These are phyloP conservation scores for Agrypnus murinus DNA, from an alignment of 2,888 invertebrate genomes.

Conservation along the genomic window DNA sequence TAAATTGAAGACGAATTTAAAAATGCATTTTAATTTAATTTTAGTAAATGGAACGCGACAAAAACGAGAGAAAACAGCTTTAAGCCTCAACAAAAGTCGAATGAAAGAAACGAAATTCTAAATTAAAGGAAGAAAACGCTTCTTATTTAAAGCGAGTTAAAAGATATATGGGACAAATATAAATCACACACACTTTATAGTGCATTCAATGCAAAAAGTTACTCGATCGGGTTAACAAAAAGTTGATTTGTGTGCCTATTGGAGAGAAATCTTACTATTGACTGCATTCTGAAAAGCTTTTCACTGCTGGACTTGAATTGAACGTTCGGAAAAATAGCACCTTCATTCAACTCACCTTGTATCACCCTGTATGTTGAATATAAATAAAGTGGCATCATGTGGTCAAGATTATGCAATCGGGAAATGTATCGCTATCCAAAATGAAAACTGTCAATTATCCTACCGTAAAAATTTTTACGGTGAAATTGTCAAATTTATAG, in stretches of 20 bases:
- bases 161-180: conserved; percentile 52
- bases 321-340: background rate
- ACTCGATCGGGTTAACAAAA: conserved; percentile 47
- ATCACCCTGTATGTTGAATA: background rate
- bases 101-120: conserved; percentile 36
- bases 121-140: conserved; percentile 43
- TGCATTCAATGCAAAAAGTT: conserved; percentile 56
- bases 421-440: background rate
- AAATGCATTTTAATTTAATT: too few relatives aligned
- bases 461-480: conserved; percentile 14
- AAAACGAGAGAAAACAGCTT: too few relatives aligned
- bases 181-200: conserved; percentile 54
- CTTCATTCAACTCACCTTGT: background rate
- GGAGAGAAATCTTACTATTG: conserved; percentile 46
- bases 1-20: too few relatives aligned
- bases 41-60: too few relatives aligned
- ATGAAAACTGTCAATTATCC: conserved; percentile 38
- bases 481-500: conserved; percentile 46
- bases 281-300: conserved; percentile 36
- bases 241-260: conserved; percentile 53
- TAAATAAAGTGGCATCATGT: conserved; percentile 23
- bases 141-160: conserved; percentile 46
- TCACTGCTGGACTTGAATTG: background rate
- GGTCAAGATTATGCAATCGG: conserved; percentile 21
- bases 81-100: background rate